These are phyloP conservation scores for Lumbricus terrestris DNA, from an alignment of 2,888 invertebrate species.

Conservation along the genomic window DNA sequence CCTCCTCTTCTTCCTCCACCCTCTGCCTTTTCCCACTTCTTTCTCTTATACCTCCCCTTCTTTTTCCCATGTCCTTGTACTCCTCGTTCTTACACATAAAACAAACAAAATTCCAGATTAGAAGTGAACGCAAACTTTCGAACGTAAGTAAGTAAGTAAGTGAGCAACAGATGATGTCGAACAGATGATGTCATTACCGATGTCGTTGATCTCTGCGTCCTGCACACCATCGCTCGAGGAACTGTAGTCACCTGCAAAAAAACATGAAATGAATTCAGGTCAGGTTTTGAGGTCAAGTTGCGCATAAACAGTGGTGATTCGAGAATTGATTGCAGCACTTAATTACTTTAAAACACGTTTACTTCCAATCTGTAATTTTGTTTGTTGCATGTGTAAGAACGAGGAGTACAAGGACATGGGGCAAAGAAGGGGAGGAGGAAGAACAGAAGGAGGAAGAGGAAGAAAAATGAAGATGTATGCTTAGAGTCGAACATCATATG, in stretches of 20 bases:
- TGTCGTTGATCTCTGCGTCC: slow-evolving; percentile 30
- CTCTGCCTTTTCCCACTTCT: no score
- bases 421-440: no score
- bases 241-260: slow-evolving; percentile 18
- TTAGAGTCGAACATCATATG: no score
- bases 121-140: background rate
- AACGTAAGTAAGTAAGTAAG: background rate
- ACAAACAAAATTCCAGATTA: background rate
- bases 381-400: no score
- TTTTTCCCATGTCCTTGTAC: background rate
- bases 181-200: slow-evolving; percentile 19
- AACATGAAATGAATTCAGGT: background rate
- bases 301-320: background rate
- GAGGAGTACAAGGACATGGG: no score
- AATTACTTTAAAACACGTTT: no score
- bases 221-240: slow-evolving; percentile 29
- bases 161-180: background rate
- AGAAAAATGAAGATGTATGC: no score
- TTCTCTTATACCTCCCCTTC: no score
- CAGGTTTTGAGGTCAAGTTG: background rate
- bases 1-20: no score
- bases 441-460: no score
- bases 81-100: background rate
- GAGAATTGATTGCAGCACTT: no score
- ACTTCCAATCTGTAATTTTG: no score